A percentile compares a stretch with the other conserved stretches of the same genome.
Conservation (phyloP, 1,140 invertebrate genomes). For the Frieseomelitta varia region DNA sequence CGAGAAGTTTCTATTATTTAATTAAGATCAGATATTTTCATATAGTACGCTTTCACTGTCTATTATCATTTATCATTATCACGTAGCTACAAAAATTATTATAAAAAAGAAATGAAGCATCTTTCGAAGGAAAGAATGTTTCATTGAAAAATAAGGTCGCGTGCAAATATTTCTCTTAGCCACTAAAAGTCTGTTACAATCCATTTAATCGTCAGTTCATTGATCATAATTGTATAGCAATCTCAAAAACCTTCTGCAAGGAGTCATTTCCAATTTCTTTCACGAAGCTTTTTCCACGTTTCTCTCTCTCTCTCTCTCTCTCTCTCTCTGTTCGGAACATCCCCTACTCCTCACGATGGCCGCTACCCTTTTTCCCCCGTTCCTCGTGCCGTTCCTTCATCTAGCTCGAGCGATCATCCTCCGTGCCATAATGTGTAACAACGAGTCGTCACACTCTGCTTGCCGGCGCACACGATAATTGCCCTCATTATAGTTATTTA, state of each 20-base stretch:
- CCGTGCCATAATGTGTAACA: conserved; percentile 75
- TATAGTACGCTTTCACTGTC: no score
- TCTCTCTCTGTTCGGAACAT: not conserved
- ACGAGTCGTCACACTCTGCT: conserved; percentile 81
- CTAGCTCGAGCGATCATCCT: conserved; percentile 58
- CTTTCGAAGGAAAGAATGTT: no score
- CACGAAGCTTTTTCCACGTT: not conserved
- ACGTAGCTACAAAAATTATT: no score
- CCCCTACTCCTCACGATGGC: not conserved
- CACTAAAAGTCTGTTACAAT: no score
- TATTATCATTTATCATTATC: no score
- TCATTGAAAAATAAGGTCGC: no score
- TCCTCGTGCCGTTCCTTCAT: conserved; percentile 33
- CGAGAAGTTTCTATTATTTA: no score
- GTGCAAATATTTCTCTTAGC: no score
- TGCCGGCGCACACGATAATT: conserved; percentile 80
- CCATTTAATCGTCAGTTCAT: no score
- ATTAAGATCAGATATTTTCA: no score
- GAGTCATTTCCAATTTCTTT: not conserved
- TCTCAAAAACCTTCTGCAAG: not conserved
- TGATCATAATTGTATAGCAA: not conserved
- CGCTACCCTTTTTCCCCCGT: not conserved
- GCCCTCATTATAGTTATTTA: conserved; percentile 81
- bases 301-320: not conserved
- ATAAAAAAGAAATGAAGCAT: no score